These are phyloP conservation scores for Enteromius argenteus DNA, from an alignment of 2,797 vertebrate species.

Conservation along the genomic window DNA sequence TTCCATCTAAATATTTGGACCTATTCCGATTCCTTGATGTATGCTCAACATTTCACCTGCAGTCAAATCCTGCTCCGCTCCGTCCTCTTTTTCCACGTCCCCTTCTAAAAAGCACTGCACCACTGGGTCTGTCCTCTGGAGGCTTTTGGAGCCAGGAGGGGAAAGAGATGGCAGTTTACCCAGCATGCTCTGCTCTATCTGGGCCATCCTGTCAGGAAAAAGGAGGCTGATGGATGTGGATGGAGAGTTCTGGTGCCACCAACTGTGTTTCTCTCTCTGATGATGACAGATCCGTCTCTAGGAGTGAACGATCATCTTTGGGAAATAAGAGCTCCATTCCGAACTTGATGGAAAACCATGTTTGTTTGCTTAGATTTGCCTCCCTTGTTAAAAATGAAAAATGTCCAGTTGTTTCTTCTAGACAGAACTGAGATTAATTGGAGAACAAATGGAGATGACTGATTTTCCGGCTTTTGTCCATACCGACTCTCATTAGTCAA, in stretches of 20 bases:
- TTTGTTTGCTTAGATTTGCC: not conserved
- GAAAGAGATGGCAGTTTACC: slow-evolving; percentile 20
- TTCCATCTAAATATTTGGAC: not conserved
- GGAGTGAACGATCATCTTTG: not conserved
- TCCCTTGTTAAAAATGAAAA: not conserved
- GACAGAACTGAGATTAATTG: not conserved
- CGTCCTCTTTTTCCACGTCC: not conserved
- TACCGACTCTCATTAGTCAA: not conserved
- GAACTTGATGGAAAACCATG: slow-evolving; percentile 2
- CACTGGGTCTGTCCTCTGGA: slow-evolving; percentile 26
- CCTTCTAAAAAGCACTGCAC: slow-evolving; percentile 1
- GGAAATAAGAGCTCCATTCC: not conserved
- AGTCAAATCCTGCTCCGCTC: slow-evolving; percentile 2
- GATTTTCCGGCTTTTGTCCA: not conserved
- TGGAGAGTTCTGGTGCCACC: slow-evolving; percentile 8
- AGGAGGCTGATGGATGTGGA: slow-evolving; percentile 33
- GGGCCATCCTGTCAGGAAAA: slow-evolving; percentile 20
- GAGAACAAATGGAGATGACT: not conserved
- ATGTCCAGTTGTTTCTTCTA: not conserved
- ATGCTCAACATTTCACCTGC: slow-evolving; percentile 26
- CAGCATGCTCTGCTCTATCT: slow-evolving; percentile 3
- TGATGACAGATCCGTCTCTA: not conserved
- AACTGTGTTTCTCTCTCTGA: slow-evolving; percentile 2
- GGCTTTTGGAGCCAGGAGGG: not conserved
- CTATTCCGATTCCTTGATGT: not conserved